Base-by-base conservation (phyloP, 2,888 invertebrate species). In the Spodoptera littoralis region DNA sequence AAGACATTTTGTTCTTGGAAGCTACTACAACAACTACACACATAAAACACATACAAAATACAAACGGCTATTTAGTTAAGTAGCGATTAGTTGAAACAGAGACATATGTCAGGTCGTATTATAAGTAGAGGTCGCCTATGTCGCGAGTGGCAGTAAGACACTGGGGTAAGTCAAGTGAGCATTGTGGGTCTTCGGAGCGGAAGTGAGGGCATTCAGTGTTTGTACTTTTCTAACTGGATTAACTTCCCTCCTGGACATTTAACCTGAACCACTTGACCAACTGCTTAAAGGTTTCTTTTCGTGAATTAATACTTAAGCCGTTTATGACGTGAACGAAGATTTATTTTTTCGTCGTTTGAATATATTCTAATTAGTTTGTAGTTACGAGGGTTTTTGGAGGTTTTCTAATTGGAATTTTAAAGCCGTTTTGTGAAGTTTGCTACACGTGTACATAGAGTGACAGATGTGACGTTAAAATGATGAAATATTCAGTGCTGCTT, bases 201-300 rank as follows among this genome's bases (percentile, higher is more conserved):
- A 93, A 93, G 92, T 91, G 88, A 87, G 91, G 90, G 88, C 90
- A 90, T 84, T 88, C 90, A 86, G 84, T 93, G 92, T 94, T 94
- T 94, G 92, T 94, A 92, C 89, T 90, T 94, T 84, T 94, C 92
- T 93, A 93, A 94, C 89, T 86, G 92, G 94, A 93, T 94, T 94
- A 94, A 80, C 85, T 87, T 81, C 69, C 80, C 85, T 82, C 80
- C 70, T 81, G 86, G 89, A 88, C 91, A 87, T 91, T 94, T 94
- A 93, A 93, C 94, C 93, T 91, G 88, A 84, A 86, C 87, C 88
- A 90, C 92, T 92, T 90, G 86, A 83, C 79, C 93, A 92, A 92
- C 91, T 85, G 92, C 89, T 94, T 90, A 89, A 80, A 88, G 93
- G 94, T 93, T 94, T 94, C 93, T 88, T 92, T 90, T 88, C 81